phyloP scores from a whole-genome alignment of 37 sponge, comb jelly and placozoan genomes.

The Eunapius fragilis region DNA sequence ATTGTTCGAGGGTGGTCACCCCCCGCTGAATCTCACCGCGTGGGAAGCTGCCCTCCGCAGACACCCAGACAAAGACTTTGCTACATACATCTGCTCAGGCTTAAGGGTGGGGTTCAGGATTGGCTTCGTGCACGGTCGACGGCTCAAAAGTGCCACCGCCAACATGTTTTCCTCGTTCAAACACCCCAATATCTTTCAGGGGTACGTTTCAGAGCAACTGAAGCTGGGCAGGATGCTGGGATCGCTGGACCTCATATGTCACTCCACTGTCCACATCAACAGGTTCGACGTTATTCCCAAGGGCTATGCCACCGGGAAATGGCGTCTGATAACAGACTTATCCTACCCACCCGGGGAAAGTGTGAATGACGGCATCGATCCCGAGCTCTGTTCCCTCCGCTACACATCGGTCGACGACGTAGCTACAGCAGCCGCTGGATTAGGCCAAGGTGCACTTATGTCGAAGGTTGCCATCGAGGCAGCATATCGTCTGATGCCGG shows the following conservation, averaged over 20 bases:
- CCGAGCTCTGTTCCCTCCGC: conserved; percentile 9
- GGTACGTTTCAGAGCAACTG: conserved; percentile 4
- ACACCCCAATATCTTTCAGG: conserved; percentile 18
- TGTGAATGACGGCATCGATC: conserved; percentile 49
- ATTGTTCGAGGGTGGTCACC: no score
- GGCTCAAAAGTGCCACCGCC: background rate
- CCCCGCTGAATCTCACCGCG: no score
- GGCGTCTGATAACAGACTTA: conserved; percentile 46
- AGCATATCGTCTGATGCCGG: conserved; percentile 41
- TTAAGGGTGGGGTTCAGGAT: conserved; percentile 29
- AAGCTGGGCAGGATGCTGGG: conserved; percentile 29
- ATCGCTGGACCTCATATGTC: background rate
- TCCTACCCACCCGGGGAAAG: conserved; percentile 26
- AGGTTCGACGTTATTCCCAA: conserved; percentile 31
- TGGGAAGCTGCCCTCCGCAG: no score
- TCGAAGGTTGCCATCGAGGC: conserved; percentile 36
- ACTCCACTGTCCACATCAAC: background rate
- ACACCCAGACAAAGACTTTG: background rate
- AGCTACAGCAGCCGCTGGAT: background rate
- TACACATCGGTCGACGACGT: conserved; percentile 20
- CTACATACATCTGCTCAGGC: conserved; percentile 1
- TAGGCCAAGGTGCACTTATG: conserved; percentile 12
- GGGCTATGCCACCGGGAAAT: conserved; percentile 10
- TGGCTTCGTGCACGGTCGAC: conserved; percentile 2
- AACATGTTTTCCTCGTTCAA: conserved; percentile 15